These are phyloP conservation scores for Alectoris magna DNA, from an alignment of 2,797 vertebrate genomes.

Conservation along the genomic window DNA sequence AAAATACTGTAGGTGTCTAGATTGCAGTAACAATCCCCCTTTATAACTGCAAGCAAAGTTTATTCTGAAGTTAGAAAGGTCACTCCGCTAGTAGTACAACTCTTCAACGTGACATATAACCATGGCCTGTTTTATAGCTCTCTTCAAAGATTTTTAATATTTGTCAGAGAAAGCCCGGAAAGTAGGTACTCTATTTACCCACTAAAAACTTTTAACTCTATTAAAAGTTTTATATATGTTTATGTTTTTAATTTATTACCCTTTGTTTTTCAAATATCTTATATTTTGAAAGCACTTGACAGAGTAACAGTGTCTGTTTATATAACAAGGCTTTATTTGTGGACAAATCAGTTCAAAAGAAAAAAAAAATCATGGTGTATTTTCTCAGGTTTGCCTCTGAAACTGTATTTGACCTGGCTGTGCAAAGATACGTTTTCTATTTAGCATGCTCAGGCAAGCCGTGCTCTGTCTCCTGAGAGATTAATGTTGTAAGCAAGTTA, in stretches of 20 bases:
- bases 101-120: slow-evolving; percentile 26
- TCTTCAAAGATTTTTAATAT: slow-evolving; percentile 52
- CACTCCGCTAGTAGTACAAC: slow-evolving; percentile 12
- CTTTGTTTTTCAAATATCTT: slow-evolving; percentile 42
- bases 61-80: slow-evolving; percentile 64
- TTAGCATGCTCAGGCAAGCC: slow-evolving; percentile 59
- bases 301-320: slow-evolving; percentile 44
- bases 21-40: neutral
- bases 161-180: slow-evolving; percentile 44
- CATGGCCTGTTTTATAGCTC: slow-evolving; percentile 48
- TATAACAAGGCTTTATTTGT: slow-evolving; percentile 28
- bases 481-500: slow-evolving; percentile 77
- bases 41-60: slow-evolving; percentile 56
- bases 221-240: slow-evolving; percentile 16
- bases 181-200: slow-evolving; percentile 54
- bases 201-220: slow-evolving; percentile 25
- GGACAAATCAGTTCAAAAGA: neutral
- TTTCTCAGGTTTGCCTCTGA: slow-evolving; percentile 32
- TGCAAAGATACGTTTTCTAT: slow-evolving; percentile 50
- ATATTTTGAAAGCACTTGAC: slow-evolving; percentile 29
- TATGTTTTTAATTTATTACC: slow-evolving; percentile 54
- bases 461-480: slow-evolving; percentile 69
- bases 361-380: neutral
- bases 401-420: slow-evolving; percentile 59
- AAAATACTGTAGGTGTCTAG: slow-evolving; percentile 18